Evolutionary conservation across 1,140 invertebrate species (phyloP).

Genomic region (Littorina saxatilis): DNA sequence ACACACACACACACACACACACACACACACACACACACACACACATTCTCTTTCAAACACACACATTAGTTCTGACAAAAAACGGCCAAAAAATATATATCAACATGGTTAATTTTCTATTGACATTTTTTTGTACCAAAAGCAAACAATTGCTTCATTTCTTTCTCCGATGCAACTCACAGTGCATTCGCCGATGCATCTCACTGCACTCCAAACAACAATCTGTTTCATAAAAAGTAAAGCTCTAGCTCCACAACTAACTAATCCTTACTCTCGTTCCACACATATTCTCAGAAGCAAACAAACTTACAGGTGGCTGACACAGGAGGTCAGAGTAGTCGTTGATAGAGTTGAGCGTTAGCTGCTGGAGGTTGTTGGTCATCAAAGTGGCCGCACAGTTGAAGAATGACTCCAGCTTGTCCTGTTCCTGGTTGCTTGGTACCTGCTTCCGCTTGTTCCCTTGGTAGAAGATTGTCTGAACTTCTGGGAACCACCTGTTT

Average conservation of each 20-base stretch:
- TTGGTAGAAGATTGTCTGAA: conserved; percentile 79
- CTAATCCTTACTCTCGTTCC: no score
- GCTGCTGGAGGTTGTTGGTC: conserved; percentile 88
- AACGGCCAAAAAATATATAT: no score
- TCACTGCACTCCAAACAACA: no score
- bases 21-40: not conserved
- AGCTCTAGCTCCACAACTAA: no score
- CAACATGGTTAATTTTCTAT: no score
- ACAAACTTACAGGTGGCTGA: conserved; percentile 82
- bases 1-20: not conserved
- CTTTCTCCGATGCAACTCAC: no score
- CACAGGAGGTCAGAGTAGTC: conserved; percentile 87
- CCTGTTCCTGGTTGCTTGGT: conserved; percentile 82
- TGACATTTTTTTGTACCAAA: no score
- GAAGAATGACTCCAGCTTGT: conserved; percentile 85
- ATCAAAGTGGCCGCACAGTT: conserved; percentile 90
- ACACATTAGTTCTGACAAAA: no score
- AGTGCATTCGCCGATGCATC: no score
- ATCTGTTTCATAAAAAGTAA: no score
- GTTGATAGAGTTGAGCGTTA: conserved; percentile 87
- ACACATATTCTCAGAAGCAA: no score
- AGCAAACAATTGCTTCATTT: no score
- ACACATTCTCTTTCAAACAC: not conserved
- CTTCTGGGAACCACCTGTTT: conserved; percentile 80
- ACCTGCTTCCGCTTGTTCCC: conserved; percentile 86